phyloP scores from a whole-genome alignment of 2,888 invertebrate genomes.

The Myopa testacea region DNA sequence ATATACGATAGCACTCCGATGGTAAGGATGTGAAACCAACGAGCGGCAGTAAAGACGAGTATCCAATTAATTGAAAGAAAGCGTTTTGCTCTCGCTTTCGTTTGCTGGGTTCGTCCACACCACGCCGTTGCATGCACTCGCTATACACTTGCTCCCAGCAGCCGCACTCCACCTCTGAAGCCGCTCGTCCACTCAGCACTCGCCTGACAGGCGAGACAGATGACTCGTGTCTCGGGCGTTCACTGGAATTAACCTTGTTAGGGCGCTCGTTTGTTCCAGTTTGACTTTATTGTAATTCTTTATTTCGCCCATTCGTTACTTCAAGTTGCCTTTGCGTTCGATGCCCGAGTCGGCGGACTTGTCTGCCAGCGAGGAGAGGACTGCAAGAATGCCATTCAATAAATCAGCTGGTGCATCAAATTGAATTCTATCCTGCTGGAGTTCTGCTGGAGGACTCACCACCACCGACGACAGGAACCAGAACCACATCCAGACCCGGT shows the following conservation, averaged over 20 bases:
- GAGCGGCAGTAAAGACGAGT: too few relatives aligned
- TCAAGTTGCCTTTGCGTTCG: background rate
- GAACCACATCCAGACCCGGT: background rate
- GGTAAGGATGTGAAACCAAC: too few relatives aligned
- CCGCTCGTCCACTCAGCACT: background rate
- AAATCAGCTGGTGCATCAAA: slow-evolving; percentile 64
- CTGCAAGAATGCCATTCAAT: slow-evolving; percentile 51
- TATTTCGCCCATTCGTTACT: slow-evolving; percentile 37
- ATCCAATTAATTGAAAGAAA: too few relatives aligned
- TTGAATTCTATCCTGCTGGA: slow-evolving; percentile 57
- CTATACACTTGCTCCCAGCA: too few relatives aligned
- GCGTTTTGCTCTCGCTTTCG: too few relatives aligned
- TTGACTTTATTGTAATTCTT: slow-evolving; percentile 52
- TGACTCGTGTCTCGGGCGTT: slow-evolving; percentile 56
- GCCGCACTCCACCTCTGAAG: too few relatives aligned
- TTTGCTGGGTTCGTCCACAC: too few relatives aligned
- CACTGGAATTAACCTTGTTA: slow-evolving; percentile 68
- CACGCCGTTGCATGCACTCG: too few relatives aligned
- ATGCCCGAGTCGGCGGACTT: background rate
- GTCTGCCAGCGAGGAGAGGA: background rate
- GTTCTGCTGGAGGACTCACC: slow-evolving; percentile 15
- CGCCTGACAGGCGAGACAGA: slow-evolving; percentile 62
- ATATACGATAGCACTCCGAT: too few relatives aligned
- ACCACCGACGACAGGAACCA: background rate
- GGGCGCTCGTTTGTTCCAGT: slow-evolving; percentile 57